Percentiles rank a stretch among this genome's conserved stretches.
These are phyloP conservation scores for Netelia fuscicornis DNA, from an alignment of 2,888 invertebrate species.

Conservation along the genomic window DNA sequence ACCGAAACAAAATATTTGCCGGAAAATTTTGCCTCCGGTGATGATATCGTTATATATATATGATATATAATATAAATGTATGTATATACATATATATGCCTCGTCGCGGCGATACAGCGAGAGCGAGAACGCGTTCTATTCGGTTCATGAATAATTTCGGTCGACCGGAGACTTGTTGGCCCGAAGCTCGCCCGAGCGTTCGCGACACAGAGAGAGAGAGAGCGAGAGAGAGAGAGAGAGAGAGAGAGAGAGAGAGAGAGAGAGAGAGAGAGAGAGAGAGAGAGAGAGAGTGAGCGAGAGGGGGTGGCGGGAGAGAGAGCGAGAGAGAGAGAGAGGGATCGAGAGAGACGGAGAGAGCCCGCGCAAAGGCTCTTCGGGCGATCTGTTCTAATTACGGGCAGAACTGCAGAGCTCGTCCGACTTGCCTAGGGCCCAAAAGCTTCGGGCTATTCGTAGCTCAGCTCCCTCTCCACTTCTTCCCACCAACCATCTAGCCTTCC, in stretches of 20 bases:
- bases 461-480: slow-evolving; percentile 64
- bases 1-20: slow-evolving; percentile 83
- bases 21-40: slow-evolving; percentile 81
- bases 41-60: slow-evolving; percentile 36
- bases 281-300: neutral
- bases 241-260: neutral
- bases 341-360: neutral
- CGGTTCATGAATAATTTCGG: slow-evolving; percentile 84
- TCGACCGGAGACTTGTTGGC: slow-evolving; percentile 83
- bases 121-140: slow-evolving; percentile 66
- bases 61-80: slow-evolving; percentile 43
- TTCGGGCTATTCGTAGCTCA: slow-evolving; percentile 62
- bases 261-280: neutral
- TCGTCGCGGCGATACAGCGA: slow-evolving; percentile 59
- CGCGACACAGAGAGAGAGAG: slow-evolving; percentile 12
- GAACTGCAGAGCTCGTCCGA: slow-evolving; percentile 79
- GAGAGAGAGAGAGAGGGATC: neutral
- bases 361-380: slow-evolving; percentile 76
- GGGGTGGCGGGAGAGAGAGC: neutral
- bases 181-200: slow-evolving; percentile 73
- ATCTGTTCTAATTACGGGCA: slow-evolving; percentile 84
- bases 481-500: slow-evolving; percentile 62
- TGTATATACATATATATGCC: slow-evolving; percentile 16
- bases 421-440: slow-evolving; percentile 54
- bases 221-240: no score